A percentile compares a stretch with the other conserved stretches of the same genome.
phyloP scores from a whole-genome alignment of 2,113 vertebrate species.

The Caretta caretta region DNA sequence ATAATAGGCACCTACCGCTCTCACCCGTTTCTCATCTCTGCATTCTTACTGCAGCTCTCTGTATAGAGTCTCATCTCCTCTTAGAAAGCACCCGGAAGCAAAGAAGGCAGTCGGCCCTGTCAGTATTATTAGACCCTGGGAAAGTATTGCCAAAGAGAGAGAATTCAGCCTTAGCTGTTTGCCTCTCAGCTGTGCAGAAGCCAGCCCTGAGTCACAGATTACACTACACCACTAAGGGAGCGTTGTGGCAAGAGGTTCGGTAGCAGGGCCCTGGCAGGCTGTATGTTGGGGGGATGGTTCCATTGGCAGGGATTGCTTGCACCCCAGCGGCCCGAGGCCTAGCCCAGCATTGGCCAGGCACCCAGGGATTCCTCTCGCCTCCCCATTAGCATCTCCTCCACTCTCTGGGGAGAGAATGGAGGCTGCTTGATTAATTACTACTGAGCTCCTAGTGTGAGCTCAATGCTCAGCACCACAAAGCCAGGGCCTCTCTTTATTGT shows the following conservation, averaged over 20 bases:
- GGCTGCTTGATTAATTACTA: neutral
- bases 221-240: neutral
- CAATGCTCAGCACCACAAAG: neutral
- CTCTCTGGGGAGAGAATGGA: neutral
- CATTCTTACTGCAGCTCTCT: neutral
- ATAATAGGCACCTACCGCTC: neutral
- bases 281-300: slow-evolving; percentile 39
- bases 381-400: neutral
- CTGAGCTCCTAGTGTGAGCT: neutral
- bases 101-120: neutral
- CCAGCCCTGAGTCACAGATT: neutral
- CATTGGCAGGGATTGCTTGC: neutral
- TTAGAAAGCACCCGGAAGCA: neutral
- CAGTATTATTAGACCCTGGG: too few species aligned
- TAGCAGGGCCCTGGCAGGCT: neutral
- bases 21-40: too few species aligned
- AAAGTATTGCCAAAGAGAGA: neutral
- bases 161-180: neutral
- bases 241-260: neutral
- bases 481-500: too few species aligned
- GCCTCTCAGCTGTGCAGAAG: neutral
- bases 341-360: neutral
- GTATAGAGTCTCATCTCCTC: neutral
- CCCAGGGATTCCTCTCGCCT: neutral
- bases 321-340: neutral